Conservation (phyloP, 1,140 invertebrate genomes). For the Drosophila bipectinata region DNA sequence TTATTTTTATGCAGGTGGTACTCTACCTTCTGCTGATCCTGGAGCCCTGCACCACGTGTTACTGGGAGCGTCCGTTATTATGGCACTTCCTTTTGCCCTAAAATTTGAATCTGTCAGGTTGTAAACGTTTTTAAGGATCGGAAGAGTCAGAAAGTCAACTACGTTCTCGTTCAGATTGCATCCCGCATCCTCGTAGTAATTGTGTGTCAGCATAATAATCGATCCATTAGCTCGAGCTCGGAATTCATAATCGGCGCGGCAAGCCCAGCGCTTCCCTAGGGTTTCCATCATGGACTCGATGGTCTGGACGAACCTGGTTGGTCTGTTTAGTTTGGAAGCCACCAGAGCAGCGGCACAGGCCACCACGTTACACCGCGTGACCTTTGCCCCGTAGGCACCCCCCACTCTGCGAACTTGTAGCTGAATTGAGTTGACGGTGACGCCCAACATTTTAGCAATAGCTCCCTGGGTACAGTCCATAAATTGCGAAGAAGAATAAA, state of each 20-base stretch:
- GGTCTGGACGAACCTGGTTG: slow-evolving; percentile 87
- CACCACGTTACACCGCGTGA: slow-evolving; percentile 85
- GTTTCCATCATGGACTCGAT: slow-evolving; percentile 88
- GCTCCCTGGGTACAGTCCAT: slow-evolving; percentile 87
- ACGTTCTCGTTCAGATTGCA: slow-evolving; percentile 86
- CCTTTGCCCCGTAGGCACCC: slow-evolving; percentile 89
- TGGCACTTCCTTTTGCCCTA: slow-evolving; percentile 85
- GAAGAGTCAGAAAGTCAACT: slow-evolving; percentile 71
- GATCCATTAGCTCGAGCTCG: slow-evolving; percentile 87
- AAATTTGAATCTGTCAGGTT: slow-evolving; percentile 85
- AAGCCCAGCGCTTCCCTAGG: slow-evolving; percentile 87
- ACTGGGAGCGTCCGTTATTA: slow-evolving; percentile 87
- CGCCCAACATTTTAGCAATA: slow-evolving; percentile 86
- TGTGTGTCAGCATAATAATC: slow-evolving; percentile 87
- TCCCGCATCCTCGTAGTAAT: slow-evolving; percentile 88
- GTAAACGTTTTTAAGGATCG: slow-evolving; percentile 86
- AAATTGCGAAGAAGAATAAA: slow-evolving; percentile 88
- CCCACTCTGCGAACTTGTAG: slow-evolving; percentile 88
- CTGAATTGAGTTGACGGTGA: slow-evolving; percentile 86
- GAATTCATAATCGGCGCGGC: slow-evolving; percentile 85
- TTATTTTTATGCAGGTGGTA: neutral
- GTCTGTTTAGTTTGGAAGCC: slow-evolving; percentile 86
- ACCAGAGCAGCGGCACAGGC: slow-evolving; percentile 87
- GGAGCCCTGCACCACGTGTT: slow-evolving; percentile 87
- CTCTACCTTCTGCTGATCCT: slow-evolving; percentile 86